Conservation (phyloP, 53 echinoderm and acorn worm species). For the Holothuria scabra region DNA sequence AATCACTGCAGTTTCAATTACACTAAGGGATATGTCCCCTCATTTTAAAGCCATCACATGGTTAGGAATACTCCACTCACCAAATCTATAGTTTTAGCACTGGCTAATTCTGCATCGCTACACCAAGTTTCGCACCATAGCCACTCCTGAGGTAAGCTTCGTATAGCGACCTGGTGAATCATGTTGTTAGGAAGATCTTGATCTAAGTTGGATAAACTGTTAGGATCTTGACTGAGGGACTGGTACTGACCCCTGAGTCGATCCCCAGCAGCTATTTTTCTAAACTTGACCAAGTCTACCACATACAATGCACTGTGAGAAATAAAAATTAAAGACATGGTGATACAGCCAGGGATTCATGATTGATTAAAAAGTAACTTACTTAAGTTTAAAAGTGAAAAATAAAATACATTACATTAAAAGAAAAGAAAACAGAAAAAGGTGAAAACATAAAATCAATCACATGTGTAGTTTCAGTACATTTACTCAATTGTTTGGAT, state of each 20-base stretch:
- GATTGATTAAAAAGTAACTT: too few species aligned
- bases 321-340: background rate
- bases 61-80: conserved; percentile 46
- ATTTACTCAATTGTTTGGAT: too few species aligned
- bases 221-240: conserved; percentile 96
- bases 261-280: conserved; percentile 95
- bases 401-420: too few species aligned
- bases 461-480: too few species aligned
- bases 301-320: conserved; percentile 88
- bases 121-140: conserved; percentile 99
- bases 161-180: conserved; percentile 96
- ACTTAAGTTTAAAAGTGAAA: too few species aligned
- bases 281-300: conserved; percentile 94
- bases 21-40: too few species aligned
- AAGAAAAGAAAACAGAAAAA: too few species aligned
- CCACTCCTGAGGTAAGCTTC: conserved; percentile 95
- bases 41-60: background rate
- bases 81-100: conserved; percentile 95
- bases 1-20: too few species aligned
- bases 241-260: conserved; percentile 96
- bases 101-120: conserved; percentile 69
- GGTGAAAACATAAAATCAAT: too few species aligned
- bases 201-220: conserved; percentile 93
- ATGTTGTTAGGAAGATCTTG: conserved; percentile 98
- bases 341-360: too few species aligned